Conservation (phyloP, 1,140 invertebrate species). For the Epicauta chinensis region DNA sequence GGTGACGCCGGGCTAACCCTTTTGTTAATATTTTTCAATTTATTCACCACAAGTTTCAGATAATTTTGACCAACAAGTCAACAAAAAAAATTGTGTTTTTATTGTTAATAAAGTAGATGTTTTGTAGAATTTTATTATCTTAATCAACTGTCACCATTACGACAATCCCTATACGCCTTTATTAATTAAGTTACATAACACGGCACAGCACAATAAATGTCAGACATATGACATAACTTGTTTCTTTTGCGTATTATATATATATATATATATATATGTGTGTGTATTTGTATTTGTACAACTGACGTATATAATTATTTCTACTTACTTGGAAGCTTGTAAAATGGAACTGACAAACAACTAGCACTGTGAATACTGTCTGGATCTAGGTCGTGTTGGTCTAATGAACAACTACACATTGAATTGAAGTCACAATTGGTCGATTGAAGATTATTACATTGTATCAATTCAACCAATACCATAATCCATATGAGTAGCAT, state of each 20-base stretch:
- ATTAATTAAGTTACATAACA: too few species aligned
- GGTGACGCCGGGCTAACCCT: too few species aligned
- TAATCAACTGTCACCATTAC: too few species aligned
- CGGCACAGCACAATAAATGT: not conserved
- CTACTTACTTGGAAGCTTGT: slow-evolving; percentile 41
- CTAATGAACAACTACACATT: slow-evolving; percentile 39
- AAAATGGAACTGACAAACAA: slow-evolving; percentile 38
- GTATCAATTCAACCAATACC: slow-evolving; percentile 21
- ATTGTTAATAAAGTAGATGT: too few species aligned
- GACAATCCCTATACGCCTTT: too few species aligned
- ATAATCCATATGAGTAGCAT: slow-evolving; percentile 32
- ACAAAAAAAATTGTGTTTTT: too few species aligned
- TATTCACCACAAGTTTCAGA: too few species aligned
- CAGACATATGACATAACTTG: not conserved
- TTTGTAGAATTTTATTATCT: too few species aligned
- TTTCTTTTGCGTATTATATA: too few species aligned
- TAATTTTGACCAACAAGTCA: too few species aligned
- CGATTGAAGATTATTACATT: slow-evolving; percentile 24
- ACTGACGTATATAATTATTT: not conserved
- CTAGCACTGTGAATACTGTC: slow-evolving; percentile 34
- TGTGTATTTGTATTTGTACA: not conserved
- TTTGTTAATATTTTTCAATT: too few species aligned
- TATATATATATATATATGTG: too few species aligned
- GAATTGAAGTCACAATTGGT: slow-evolving; percentile 38
- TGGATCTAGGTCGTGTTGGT: slow-evolving; percentile 33